Conservation (phyloP, 2,888 invertebrate genomes). For the Agonopterix subpropinquella region DNA sequence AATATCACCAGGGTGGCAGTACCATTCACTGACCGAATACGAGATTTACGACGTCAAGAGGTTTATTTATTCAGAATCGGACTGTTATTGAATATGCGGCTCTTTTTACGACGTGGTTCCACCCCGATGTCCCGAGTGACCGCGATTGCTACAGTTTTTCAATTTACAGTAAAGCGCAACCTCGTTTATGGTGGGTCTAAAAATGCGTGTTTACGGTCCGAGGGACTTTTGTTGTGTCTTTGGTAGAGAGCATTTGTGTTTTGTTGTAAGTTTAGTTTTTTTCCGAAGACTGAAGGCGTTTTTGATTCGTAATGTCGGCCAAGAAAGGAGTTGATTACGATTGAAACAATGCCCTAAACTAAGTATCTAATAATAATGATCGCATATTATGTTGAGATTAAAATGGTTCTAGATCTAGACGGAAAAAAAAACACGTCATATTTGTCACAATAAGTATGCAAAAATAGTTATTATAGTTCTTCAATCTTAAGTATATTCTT, state of each 20-base stretch:
- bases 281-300: neutral
- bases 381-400: no score
- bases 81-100: constrained; percentile 25
- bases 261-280: neutral
- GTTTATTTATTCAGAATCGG: constrained; percentile 25
- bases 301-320: neutral
- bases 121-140: constrained; percentile 2
- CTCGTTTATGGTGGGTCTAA: constrained; percentile 10
- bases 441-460: no score
- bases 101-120: constrained; percentile 18
- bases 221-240: neutral
- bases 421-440: no score
- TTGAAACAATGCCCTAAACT: no score
- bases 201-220: constrained; percentile 14
- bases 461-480: no score
- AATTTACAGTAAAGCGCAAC: constrained; percentile 25
- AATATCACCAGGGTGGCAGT: neutral
- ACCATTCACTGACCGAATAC: constrained; percentile 1
- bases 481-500: no score
- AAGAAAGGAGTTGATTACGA: no score
- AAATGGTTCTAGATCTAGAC: no score
- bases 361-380: no score
- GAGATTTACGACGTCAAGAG: constrained; percentile 13
- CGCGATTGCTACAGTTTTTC: constrained; percentile 20
- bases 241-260: neutral